phyloP scores from a whole-genome alignment of 2,113 vertebrate genomes.

The Phoenicopterus ruber region DNA sequence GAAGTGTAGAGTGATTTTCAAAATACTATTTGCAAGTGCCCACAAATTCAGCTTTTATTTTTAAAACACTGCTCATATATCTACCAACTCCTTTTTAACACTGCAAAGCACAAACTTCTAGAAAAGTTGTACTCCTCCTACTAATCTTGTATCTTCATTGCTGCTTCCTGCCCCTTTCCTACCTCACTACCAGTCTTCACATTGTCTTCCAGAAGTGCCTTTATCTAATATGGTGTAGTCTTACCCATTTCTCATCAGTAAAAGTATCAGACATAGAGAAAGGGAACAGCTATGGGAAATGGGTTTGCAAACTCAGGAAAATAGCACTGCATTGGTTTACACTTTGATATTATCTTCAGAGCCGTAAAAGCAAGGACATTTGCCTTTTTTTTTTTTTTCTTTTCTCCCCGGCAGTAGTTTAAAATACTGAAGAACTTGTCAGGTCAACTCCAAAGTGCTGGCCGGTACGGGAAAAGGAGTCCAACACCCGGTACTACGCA shows the following conservation, averaged over 20 bases:
- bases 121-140: neutral
- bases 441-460: neutral
- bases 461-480: neutral
- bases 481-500: neutral
- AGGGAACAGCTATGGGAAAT: neutral
- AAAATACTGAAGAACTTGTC: slow-evolving; percentile 5
- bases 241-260: neutral
- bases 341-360: neutral
- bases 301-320: neutral
- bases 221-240: neutral
- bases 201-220: neutral
- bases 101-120: neutral
- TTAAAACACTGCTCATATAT: neutral
- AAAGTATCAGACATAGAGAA: neutral
- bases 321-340: neutral
- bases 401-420: neutral
- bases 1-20: neutral
- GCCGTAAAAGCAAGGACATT: neutral
- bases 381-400: neutral
- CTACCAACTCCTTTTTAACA: neutral
- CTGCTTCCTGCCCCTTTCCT: neutral
- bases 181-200: neutral
- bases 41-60: neutral
- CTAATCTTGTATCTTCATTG: neutral
- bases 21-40: neutral